These are phyloP conservation scores for Scaptomyza hsui DNA, from an alignment of 1,140 invertebrate species.

Conservation along the genomic window DNA sequence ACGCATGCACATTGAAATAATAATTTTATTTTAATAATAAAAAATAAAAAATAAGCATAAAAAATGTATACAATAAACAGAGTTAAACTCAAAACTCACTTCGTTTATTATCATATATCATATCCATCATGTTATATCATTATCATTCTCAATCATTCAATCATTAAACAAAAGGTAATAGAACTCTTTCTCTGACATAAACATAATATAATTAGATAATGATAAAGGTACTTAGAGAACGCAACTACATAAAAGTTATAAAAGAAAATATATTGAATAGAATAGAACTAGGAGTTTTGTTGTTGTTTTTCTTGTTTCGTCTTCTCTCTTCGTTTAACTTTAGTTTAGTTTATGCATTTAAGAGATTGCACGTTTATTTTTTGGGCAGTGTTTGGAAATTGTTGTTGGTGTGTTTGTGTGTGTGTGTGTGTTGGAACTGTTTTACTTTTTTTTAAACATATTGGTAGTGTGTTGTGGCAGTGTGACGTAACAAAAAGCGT, in stretches of 20 bases:
- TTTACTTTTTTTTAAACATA: slow-evolving; percentile 25
- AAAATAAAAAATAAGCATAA: slow-evolving; percentile 75
- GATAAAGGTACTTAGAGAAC: slow-evolving; percentile 79
- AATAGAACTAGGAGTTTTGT: slow-evolving; percentile 75
- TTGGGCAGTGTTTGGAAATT: slow-evolving; percentile 80
- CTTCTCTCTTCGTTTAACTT: slow-evolving; percentile 29
- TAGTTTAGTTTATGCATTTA: slow-evolving; percentile 60
- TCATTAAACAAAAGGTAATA: slow-evolving; percentile 62
- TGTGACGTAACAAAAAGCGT: slow-evolving; percentile 56
- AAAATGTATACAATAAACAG: slow-evolving; percentile 82
- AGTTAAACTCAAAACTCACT: slow-evolving; percentile 80
- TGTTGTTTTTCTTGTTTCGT: neutral
- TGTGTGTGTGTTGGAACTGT: slow-evolving; percentile 50
- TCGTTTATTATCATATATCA: slow-evolving; percentile 35
- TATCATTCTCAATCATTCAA: slow-evolving; percentile 50
- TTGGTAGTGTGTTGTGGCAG: slow-evolving; percentile 58
- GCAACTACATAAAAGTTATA: slow-evolving; percentile 58
- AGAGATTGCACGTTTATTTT: slow-evolving; percentile 73
- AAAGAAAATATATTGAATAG: slow-evolving; percentile 64
- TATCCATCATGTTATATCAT: slow-evolving; percentile 42
- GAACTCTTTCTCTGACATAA: slow-evolving; percentile 58
- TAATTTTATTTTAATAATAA: slow-evolving; percentile 83
- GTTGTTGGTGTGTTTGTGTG: slow-evolving; percentile 39
- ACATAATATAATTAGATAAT: slow-evolving; percentile 61
- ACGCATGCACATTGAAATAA: slow-evolving; percentile 78